Evolutionary conservation across 2,797 vertebrate genomes (phyloP).

Genomic region (Sebastes nivosus): DNA sequence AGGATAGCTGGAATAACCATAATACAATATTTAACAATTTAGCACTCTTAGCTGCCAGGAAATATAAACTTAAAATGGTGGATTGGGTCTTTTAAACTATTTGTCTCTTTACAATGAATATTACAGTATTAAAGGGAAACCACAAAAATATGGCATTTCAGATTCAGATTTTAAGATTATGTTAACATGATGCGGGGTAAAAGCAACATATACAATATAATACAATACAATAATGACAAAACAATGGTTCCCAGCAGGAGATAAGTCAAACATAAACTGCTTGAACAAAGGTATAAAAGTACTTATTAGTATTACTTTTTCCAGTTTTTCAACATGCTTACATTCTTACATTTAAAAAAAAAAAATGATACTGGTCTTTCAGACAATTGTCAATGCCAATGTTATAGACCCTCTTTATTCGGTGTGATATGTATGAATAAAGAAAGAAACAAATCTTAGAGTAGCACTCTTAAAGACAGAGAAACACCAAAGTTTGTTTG

Average conservation of each 20-base stretch:
- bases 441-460: no score
- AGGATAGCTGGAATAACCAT: neutral
- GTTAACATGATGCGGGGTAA: neutral
- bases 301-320: no score
- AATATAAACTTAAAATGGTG: neutral
- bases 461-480: no score
- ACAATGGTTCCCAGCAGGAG: no score
- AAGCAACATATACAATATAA: neutral
- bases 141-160: neutral
- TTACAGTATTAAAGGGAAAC: neutral
- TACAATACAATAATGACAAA: neutral
- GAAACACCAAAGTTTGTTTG: neutral
- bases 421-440: neutral
- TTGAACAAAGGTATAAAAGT: no score
- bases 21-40: neutral
- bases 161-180: neutral
- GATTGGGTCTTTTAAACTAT: neutral
- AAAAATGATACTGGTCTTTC: neutral
- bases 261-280: neutral
- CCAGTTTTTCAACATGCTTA: no score
- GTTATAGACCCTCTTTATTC: neutral
- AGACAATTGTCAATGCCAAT: neutral
- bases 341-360: neutral
- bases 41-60: neutral
- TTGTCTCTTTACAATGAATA: neutral